phyloP scores from a whole-genome alignment of 1,140 invertebrate species.

The Bombus haemorrhoidalis region DNA sequence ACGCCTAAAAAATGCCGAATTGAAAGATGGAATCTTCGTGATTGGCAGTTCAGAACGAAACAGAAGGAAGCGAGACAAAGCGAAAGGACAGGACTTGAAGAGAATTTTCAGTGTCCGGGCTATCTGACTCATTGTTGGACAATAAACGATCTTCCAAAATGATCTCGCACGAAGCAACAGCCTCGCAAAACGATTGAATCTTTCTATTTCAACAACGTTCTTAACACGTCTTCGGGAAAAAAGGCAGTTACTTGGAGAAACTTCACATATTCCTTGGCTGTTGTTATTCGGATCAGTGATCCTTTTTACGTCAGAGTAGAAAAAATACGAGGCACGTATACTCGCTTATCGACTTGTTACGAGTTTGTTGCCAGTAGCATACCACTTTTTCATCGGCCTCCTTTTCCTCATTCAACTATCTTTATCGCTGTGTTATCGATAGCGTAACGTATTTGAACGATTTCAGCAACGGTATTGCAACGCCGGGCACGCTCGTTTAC shows the following conservation, averaged over 20 bases:
- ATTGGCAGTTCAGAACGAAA: too few relatives aligned
- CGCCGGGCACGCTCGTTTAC: neutral
- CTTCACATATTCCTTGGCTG: neutral
- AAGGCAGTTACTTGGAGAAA: neutral
- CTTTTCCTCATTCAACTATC: neutral
- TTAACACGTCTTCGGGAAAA: neutral
- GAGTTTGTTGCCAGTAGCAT: neutral
- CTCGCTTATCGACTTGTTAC: constrained; percentile 24
- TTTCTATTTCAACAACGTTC: too few relatives aligned
- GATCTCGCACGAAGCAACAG: too few relatives aligned
- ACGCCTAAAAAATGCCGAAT: too few relatives aligned
- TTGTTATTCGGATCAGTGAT: neutral
- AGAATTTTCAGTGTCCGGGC: too few relatives aligned
- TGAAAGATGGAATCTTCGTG: too few relatives aligned
- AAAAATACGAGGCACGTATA: neutral
- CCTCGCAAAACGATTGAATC: too few relatives aligned
- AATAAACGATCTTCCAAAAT: too few relatives aligned
- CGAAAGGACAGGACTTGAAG: too few relatives aligned
- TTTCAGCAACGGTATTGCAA: neutral
- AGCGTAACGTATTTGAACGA: neutral
- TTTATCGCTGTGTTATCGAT: constrained; percentile 10
- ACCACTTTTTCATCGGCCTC: neutral
- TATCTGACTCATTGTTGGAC: too few relatives aligned
- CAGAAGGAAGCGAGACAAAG: too few relatives aligned
- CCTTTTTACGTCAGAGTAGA: neutral